These are phyloP conservation scores for Caenorhabditis sinica DNA, from an alignment of 2,888 invertebrate genomes.

Conservation along the genomic window DNA sequence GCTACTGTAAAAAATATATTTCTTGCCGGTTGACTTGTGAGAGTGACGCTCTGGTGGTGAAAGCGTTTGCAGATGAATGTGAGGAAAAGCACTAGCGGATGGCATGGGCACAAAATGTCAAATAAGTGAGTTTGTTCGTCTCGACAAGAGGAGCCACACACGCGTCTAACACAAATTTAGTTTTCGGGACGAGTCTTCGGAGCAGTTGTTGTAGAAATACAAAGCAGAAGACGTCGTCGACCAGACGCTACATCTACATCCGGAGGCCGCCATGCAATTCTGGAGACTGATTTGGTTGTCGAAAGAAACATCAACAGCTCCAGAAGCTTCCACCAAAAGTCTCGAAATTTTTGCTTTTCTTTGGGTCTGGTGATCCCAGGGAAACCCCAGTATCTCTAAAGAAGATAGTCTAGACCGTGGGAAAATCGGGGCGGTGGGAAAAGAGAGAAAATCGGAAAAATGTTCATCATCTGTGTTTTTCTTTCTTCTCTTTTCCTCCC, in stretches of 20 bases:
- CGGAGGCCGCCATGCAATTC: conserved; percentile 48
- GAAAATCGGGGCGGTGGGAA: conserved; percentile 35
- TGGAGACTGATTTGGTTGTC: conserved; percentile 52
- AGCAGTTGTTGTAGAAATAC: conserved; percentile 23
- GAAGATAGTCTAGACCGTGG: conserved; percentile 39
- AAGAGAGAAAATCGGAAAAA: conserved; percentile 30
- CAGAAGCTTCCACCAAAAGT: conserved; percentile 28
- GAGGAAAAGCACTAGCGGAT: conserved; percentile 33
- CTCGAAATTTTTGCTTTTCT: background rate
- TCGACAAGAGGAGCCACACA: conserved; percentile 45
- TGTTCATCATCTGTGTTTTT: conserved; percentile 53
- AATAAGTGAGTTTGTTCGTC: conserved; percentile 66
- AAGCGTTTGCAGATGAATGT: background rate
- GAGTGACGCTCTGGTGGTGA: no score
- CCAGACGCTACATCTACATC: conserved; percentile 47
- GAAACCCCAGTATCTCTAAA: background rate
- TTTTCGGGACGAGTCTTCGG: conserved; percentile 51
- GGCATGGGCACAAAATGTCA: conserved; percentile 55
- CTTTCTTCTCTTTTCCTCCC: conserved; percentile 51
- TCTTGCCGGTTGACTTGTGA: no score
- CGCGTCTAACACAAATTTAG: conserved; percentile 61
- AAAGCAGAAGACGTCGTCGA: conserved; percentile 6
- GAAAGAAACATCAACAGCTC: background rate
- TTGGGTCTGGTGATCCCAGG: background rate
- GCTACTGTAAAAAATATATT: conserved; percentile 36